Evolutionary conservation across 2,113 vertebrate genomes (phyloP).

Genomic region (Calyptomena viridis): DNA sequence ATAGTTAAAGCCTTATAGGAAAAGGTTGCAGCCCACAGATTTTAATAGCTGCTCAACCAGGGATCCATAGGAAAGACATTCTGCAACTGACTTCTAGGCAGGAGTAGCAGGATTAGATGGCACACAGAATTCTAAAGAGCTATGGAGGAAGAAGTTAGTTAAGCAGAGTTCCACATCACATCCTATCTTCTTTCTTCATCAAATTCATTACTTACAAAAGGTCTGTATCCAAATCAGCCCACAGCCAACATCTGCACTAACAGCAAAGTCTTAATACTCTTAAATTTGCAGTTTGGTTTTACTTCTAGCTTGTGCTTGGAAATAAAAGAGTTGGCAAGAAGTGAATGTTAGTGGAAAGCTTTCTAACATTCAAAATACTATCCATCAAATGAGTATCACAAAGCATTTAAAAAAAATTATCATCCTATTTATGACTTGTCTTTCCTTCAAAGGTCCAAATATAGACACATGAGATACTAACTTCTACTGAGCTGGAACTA

Average conservation of each 20-base stretch:
- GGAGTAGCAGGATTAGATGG: not conserved
- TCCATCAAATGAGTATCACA: not conserved
- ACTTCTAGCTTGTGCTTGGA: not conserved
- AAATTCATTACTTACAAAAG: not conserved
- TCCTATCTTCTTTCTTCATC: not conserved
- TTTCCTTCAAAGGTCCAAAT: not conserved
- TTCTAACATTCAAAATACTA: not conserved
- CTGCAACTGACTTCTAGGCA: not conserved
- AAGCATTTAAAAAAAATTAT: not conserved
- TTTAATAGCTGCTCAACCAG: not conserved
- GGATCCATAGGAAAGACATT: not conserved
- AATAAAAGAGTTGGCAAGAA: not conserved
- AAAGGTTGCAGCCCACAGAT: not conserved
- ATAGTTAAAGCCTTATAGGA: not conserved
- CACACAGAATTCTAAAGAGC: not conserved
- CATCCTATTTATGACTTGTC: not conserved
- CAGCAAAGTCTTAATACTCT: not conserved
- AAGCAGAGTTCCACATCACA: not conserved
- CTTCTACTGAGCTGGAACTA: not conserved
- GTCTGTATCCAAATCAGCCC: not conserved
- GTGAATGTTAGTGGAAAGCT: not conserved
- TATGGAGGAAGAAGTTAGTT: not conserved
- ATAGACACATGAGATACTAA: not conserved
- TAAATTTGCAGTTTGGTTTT: not conserved
- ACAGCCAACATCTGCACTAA: not conserved